A percentile compares a stretch with the other conserved stretches of the same genome.
These are phyloP conservation scores for Drosophila colorata DNA, from an alignment of 2,888 invertebrate species.

Conservation along the genomic window DNA sequence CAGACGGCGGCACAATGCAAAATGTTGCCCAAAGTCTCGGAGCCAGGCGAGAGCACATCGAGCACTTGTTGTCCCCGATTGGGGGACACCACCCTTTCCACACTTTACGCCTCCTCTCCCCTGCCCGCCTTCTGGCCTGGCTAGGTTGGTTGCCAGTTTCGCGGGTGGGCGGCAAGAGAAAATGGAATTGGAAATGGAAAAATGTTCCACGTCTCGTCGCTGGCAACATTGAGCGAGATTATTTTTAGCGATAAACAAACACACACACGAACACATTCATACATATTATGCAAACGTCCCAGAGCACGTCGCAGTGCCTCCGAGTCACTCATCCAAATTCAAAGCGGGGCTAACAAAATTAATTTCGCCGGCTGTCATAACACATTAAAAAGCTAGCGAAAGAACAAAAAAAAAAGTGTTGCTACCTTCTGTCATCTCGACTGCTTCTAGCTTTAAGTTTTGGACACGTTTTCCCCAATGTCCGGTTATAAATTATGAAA, in stretches of 20 bases:
- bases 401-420: constrained; percentile 12
- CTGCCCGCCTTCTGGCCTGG: neutral
- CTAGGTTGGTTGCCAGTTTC: neutral
- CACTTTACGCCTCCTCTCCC: too few relatives aligned
- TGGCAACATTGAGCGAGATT: constrained; percentile 46
- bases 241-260: constrained; percentile 54
- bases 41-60: constrained; percentile 6
- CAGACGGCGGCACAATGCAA: constrained; percentile 52
- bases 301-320: constrained; percentile 38
- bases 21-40: constrained; percentile 26
- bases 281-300: constrained; percentile 52
- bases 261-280: constrained; percentile 15
- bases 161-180: constrained; percentile 20
- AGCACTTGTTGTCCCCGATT: constrained; percentile 29
- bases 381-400: constrained; percentile 45
- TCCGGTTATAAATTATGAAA: constrained; percentile 6
- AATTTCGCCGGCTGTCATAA: constrained; percentile 49
- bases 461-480: constrained; percentile 8
- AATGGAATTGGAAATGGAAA: constrained; percentile 50
- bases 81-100: constrained; percentile 1
- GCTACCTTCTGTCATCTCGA: constrained; percentile 13
- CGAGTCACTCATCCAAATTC: constrained; percentile 44
- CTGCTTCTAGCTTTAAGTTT: constrained; percentile 17
- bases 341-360: constrained; percentile 49
- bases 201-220: constrained; percentile 43